phyloP scores from a whole-genome alignment of 1,140 invertebrate genomes.

The Steinernema feltiae region DNA sequence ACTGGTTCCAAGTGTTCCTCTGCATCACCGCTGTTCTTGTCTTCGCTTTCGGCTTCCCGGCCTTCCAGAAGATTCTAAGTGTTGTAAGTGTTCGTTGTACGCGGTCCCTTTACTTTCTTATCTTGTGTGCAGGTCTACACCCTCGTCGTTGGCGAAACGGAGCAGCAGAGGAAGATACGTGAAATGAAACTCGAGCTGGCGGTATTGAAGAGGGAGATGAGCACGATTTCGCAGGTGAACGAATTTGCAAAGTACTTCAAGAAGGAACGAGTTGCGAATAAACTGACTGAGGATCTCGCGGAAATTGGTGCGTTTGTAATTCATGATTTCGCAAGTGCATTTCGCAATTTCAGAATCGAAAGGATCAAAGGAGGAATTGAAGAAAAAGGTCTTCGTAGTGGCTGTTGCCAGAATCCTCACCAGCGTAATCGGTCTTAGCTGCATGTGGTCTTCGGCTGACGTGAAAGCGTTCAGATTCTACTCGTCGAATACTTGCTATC shows the following conservation, averaged over 20 bases:
- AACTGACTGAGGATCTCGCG: not conserved
- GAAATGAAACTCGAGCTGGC: not conserved
- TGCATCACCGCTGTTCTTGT: not conserved
- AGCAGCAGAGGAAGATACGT: not conserved
- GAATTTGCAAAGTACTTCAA: constrained; percentile 6
- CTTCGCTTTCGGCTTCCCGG: not conserved
- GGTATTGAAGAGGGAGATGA: not conserved
- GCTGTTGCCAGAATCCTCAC: not conserved
- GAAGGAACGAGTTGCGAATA: not conserved
- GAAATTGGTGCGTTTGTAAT: not conserved
- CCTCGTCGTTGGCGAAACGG: not conserved
- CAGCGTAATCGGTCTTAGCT: not conserved
- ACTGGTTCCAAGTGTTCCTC: not conserved
- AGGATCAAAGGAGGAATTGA: no score
- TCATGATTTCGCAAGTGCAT: no score
- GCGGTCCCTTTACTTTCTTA: no score
- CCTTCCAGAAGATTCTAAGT: not conserved
- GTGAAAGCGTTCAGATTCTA: not conserved
- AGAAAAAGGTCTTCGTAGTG: not conserved
- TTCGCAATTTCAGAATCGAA: not conserved
- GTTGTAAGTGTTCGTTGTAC: no score
- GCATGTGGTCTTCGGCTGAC: not conserved
- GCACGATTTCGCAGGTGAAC: not conserved
- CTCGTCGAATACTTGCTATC: not conserved
- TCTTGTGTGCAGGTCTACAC: not conserved